Evolutionary conservation across 2,113 vertebrate species (phyloP), one percentile per base, ranked within the genome.

Genomic region (Myotis lucifugus): DNA sequence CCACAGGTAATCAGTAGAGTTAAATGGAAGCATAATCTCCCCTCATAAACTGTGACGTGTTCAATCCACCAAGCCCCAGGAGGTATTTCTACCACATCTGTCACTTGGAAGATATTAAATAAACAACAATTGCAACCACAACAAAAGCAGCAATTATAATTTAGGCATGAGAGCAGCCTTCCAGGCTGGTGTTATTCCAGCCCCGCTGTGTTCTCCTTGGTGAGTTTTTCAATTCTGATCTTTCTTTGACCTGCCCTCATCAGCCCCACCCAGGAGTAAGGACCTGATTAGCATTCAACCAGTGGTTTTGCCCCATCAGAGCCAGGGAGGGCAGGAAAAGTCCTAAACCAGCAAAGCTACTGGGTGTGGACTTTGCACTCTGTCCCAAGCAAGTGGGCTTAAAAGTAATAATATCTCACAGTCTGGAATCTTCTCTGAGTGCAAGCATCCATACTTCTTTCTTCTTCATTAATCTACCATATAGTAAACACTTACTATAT

Each of bases 41-140:
- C 15, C 34, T 78, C 2, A 18, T 56, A 69, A 82, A 78, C 66
- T 66, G 89, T 82, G 70, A 79, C 52, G 0, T 83, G 4, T 77
- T 84, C 48, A 61, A 72, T 85, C 73, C 48, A 67, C 23, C 59
- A 92, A 74, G 19, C 11, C 23, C 12, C 34, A 50, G 54, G n/a
- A 90, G 4, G 48, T 25, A 81, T 85, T 95, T 72, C 52, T 70
- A 70, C 52, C 19, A 74, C 42, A 91, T 59, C 40, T 84, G 21
- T 89, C 66, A 77, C n/a, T 37, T 61, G 23, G 3, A 48, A 88
- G 11, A 95, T 12, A 95, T 67, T 88, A 90, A 85, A 40, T 9
- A 74, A 79, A 82, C 7, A 32, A 54, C 40, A 76, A 76, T 7
- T 19, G 54, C 40, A 70, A 70, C 18, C 37, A 85, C 3, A 56